These are phyloP conservation scores for Propithecus coquereli DNA, from an alignment of 2,113 vertebrate species.

Conservation along the genomic window DNA sequence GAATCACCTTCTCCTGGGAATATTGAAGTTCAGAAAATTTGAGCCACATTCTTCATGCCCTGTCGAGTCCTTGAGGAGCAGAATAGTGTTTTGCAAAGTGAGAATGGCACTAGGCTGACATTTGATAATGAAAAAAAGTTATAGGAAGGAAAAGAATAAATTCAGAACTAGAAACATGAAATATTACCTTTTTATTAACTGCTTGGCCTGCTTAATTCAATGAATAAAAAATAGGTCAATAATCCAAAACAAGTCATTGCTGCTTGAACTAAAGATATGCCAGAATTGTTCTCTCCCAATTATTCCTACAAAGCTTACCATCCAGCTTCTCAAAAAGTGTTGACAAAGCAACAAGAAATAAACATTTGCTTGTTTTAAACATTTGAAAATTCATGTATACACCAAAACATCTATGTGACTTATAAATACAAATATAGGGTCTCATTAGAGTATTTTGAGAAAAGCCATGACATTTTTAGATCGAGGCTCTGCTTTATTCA, in stretches of 20 bases:
- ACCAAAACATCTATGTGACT: not conserved
- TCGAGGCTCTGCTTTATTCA: not conserved
- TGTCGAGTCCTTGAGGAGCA: not conserved
- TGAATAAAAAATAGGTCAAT: not conserved
- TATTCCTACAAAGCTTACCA: not conserved
- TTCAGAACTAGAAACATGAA: not conserved
- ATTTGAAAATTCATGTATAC: not conserved
- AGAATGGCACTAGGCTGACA: not conserved
- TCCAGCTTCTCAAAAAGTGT: not conserved
- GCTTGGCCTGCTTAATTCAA: not conserved
- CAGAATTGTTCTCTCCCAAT: not conserved
- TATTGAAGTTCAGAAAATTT: not conserved
- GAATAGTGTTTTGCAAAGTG: not conserved
- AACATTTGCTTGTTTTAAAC: not conserved
- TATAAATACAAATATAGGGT: not conserved
- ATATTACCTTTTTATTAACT: not conserved
- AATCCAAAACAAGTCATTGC: not conserved
- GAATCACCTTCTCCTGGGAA: conserved; percentile 50
- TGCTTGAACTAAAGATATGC: not conserved
- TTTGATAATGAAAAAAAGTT: not conserved
- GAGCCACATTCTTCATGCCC: not conserved
- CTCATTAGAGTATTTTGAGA: not conserved
- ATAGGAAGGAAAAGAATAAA: not conserved
- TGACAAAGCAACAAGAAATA: not conserved
- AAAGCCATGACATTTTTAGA: not conserved